These are phyloP conservation scores for Zaprionus bogoriensis DNA, from an alignment of 2,888 invertebrate genomes.

Conservation along the genomic window DNA sequence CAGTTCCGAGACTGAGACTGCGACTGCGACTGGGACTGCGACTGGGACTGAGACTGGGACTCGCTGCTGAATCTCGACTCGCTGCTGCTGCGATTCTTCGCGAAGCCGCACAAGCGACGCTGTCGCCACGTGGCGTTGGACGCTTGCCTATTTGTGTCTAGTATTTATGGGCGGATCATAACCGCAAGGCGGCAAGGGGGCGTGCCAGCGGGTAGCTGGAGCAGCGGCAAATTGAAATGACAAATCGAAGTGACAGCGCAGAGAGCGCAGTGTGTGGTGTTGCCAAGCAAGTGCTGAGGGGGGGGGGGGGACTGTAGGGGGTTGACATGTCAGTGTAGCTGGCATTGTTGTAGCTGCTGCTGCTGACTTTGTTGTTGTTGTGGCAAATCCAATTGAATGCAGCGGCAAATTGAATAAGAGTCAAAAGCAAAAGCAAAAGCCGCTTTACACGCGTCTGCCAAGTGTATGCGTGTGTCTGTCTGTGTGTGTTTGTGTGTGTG, in stretches of 20 bases:
- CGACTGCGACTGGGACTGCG: too few relatives aligned
- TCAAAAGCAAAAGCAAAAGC: constrained; percentile 72
- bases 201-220: neutral
- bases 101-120: constrained; percentile 46
- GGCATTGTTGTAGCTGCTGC: constrained; percentile 20
- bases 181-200: constrained; percentile 25
- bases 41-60: neutral
- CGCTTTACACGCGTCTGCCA: constrained; percentile 47
- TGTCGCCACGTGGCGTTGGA: constrained; percentile 26
- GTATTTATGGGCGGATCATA: constrained; percentile 48
- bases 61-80: neutral
- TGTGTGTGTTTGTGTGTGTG: neutral
- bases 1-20: neutral
- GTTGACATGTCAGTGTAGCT: constrained; percentile 25
- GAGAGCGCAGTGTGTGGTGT: neutral
- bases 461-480: constrained; percentile 11
- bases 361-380: constrained; percentile 21
- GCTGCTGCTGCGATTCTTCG: neutral
- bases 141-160: constrained; percentile 22
- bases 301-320: neutral
- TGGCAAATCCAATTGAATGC: constrained; percentile 72
- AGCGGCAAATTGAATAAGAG: constrained; percentile 74
- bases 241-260: constrained; percentile 49
- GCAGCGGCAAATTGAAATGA: constrained; percentile 57
- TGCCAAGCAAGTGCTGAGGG: neutral